Conservation (phyloP, 2,888 invertebrate species). For the Mamestra brassicae region DNA sequence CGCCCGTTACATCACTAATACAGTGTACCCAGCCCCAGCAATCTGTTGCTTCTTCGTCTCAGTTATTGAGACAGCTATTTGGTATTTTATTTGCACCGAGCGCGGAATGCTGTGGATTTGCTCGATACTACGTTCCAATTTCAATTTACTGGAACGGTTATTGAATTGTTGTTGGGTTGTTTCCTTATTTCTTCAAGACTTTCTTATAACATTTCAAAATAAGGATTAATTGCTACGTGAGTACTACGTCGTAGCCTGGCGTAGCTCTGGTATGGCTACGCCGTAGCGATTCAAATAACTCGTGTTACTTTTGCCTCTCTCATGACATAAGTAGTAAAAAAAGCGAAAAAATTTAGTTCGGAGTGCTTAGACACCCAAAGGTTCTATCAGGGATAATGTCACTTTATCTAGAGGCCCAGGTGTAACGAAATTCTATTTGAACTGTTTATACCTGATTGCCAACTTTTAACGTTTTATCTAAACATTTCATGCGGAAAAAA, state of each 20-base stretch:
- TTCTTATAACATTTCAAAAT: neutral
- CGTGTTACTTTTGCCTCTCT: neutral
- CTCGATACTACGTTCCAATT: constrained; percentile 60
- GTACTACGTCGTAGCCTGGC: constrained; percentile 46
- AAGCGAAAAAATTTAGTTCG: too few species aligned
- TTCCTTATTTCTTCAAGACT: constrained; percentile 24
- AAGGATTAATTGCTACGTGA: neutral
- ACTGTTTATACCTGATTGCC: neutral
- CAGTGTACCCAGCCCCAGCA: constrained; percentile 42
- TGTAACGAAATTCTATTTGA: too few species aligned
- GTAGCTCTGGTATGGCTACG: constrained; percentile 6
- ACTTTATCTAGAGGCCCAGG: too few species aligned
- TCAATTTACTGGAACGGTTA: constrained; percentile 65
- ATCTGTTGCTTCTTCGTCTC: constrained; percentile 70
- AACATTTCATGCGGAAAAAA: neutral
- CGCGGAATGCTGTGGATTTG: constrained; percentile 63
- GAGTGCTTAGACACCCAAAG: too few species aligned
- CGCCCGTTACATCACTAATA: neutral
- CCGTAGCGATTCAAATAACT: neutral
- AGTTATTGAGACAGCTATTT: constrained; percentile 76
- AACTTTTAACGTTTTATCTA: neutral
- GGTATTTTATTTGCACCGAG: constrained; percentile 72
- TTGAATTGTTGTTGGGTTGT: constrained; percentile 57
- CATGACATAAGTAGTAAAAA: neutral
- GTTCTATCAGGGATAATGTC: too few species aligned